Conservation (phyloP, 2,888 invertebrate genomes). For the Labia minor region DNA sequence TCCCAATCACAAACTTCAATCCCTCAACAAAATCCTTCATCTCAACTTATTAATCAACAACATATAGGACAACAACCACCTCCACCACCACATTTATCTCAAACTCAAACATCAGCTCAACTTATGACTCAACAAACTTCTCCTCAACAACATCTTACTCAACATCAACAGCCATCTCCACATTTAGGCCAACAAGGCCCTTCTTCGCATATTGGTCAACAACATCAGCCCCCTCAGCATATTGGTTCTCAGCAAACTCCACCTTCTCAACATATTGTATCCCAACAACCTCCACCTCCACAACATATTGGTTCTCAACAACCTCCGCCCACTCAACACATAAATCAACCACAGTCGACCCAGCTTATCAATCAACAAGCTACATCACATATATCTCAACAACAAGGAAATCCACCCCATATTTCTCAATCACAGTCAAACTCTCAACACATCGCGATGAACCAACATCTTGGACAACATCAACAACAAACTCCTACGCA, state of each 20-base stretch:
- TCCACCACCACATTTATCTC: neutral
- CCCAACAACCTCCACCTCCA: constrained; percentile 14
- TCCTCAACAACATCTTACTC: constrained; percentile 18
- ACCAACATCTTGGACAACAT: constrained; percentile 17
- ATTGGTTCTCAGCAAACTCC: constrained; percentile 33
- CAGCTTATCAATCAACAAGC: constrained; percentile 15
- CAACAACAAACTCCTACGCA: neutral
- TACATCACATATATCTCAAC: neutral
- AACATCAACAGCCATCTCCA: constrained; percentile 16
- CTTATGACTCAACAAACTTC: neutral
- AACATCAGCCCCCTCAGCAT: constrained; percentile 32
- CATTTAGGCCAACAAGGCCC: neutral
- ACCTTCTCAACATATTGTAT: constrained; percentile 17
- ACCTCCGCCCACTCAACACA: constrained; percentile 17
- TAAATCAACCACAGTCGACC: constrained; percentile 16
- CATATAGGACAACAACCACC: constrained; percentile 18
- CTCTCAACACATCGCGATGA: no score
- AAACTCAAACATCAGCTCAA: neutral
- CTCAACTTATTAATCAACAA: neutral
- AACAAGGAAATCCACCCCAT: constrained; percentile 18
- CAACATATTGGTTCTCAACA: constrained; percentile 17
- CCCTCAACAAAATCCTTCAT: neutral
- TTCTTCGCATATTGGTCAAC: constrained; percentile 25
- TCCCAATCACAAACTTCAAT: neutral
- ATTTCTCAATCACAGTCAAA: neutral